A percentile compares a stretch with the other conserved stretches of the same genome.
phyloP scores from a whole-genome alignment of 2,888 invertebrate genomes.

The Diogma glabrata region DNA sequence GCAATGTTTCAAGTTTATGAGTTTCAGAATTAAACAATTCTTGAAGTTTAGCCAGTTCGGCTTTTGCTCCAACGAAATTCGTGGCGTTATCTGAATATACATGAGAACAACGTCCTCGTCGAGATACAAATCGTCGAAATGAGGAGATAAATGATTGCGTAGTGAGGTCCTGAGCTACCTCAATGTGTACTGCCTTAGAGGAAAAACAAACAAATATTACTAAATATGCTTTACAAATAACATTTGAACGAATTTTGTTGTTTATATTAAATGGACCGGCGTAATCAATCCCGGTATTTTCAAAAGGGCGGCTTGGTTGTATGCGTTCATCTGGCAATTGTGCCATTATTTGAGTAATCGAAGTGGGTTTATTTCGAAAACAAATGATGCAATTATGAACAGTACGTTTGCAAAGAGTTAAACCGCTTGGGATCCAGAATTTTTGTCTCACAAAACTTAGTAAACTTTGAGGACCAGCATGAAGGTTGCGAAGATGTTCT shows the following conservation, averaged over 20 bases:
- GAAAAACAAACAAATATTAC: neutral
- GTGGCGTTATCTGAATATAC: neutral
- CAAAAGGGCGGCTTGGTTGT: neutral
- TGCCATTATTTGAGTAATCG: neutral
- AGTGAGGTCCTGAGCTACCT: neutral
- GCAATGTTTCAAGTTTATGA: neutral
- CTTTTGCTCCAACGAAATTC: neutral
- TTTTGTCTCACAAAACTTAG: neutral
- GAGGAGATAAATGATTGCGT: neutral
- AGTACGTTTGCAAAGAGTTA: neutral
- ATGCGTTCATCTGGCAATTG: neutral
- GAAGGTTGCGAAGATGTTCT: constrained; percentile 5
- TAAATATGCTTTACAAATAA: neutral
- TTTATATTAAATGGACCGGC: neutral
- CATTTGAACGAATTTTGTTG: neutral
- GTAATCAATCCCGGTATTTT: neutral
- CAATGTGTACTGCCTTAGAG: neutral
- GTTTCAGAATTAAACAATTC: constrained; percentile 1
- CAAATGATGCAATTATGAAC: neutral
- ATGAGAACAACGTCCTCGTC: neutral
- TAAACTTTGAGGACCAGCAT: neutral
- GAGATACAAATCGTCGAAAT: neutral
- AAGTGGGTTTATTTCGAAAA: neutral
- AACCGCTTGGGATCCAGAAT: neutral
- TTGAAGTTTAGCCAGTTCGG: neutral